Evolutionary conservation across 1,140 invertebrate species (phyloP).

Genomic region (Lerema accius): DNA sequence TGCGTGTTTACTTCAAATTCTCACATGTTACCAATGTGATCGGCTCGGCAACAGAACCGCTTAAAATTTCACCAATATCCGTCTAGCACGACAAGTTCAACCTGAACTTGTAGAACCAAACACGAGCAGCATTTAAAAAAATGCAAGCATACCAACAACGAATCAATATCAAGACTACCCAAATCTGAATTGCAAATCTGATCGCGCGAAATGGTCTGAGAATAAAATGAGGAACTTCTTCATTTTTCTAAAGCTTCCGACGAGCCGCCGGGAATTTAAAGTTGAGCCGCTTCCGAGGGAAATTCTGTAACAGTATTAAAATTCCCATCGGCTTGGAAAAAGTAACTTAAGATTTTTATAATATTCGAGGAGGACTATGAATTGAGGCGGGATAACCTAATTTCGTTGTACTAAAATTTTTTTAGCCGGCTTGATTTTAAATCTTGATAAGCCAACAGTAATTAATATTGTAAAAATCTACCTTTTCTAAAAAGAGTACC

Average conservation of each 20-base stretch:
- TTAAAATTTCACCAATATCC: slow-evolving; percentile 1
- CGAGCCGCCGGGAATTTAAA: slow-evolving; percentile 8
- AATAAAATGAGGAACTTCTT: slow-evolving; percentile 18
- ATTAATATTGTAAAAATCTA: too few relatives aligned
- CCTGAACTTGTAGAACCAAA: neutral
- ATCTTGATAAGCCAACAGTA: too few relatives aligned
- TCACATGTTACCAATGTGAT: neutral
- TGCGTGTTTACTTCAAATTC: too few relatives aligned
- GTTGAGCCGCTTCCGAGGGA: neutral
- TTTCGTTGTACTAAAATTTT: too few relatives aligned
- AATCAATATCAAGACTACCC: slow-evolving; percentile 26
- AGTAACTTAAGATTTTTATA: neutral
- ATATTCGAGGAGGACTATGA: neutral
- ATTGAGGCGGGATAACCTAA: neutral
- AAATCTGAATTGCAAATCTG: slow-evolving; percentile 31
- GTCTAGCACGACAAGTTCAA: slow-evolving; percentile 16
- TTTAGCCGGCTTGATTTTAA: too few relatives aligned
- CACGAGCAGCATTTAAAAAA: neutral
- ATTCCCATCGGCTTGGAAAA: neutral
- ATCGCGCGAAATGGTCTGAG: slow-evolving; percentile 27
- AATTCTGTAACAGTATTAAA: slow-evolving; percentile 10
- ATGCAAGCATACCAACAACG: neutral
- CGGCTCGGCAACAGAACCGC: neutral
- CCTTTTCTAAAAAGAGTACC: too few relatives aligned
- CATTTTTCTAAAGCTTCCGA: slow-evolving; percentile 16